A percentile compares a stretch with the other conserved stretches of the same genome.
phyloP scores from a whole-genome alignment of 2,888 invertebrate species.

The Antheraea yamamai region DNA sequence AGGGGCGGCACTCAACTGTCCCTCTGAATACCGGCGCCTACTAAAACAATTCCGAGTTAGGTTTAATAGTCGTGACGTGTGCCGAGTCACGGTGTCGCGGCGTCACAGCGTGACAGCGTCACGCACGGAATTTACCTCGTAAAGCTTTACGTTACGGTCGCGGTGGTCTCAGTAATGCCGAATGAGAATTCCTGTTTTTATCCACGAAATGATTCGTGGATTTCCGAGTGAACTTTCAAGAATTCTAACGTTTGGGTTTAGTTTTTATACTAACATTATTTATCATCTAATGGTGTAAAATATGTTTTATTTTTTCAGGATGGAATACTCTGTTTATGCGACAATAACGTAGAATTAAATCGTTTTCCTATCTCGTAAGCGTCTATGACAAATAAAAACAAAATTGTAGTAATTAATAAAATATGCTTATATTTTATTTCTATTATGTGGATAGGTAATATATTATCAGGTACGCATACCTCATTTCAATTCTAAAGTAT shows the following conservation, averaged over 20 bases:
- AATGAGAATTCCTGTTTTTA: background rate
- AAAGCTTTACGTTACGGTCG: background rate
- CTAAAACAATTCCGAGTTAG: background rate
- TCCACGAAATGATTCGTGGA: background rate
- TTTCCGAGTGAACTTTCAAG: background rate
- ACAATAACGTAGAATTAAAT: no score
- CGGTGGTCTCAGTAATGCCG: background rate
- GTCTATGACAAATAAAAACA: no score
- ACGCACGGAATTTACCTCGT: no score
- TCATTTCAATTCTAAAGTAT: no score
- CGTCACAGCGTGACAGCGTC: background rate
- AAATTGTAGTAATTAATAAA: no score
- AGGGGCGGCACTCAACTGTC: conserved; percentile 16
- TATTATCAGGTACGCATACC: no score
- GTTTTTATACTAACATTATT: background rate
- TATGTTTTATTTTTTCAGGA: background rate
- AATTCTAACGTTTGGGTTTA: background rate
- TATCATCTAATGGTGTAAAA: background rate
- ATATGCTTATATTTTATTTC: no score
- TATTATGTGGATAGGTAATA: no score
- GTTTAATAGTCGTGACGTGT: conserved; percentile 8
- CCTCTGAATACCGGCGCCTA: conserved; percentile 22
- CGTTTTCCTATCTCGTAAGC: no score
- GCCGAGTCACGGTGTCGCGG: conserved; percentile 7
- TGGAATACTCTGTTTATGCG: background rate